phyloP scores from a whole-genome alignment of 2,113 vertebrate species.

The Delphinus delphis region DNA sequence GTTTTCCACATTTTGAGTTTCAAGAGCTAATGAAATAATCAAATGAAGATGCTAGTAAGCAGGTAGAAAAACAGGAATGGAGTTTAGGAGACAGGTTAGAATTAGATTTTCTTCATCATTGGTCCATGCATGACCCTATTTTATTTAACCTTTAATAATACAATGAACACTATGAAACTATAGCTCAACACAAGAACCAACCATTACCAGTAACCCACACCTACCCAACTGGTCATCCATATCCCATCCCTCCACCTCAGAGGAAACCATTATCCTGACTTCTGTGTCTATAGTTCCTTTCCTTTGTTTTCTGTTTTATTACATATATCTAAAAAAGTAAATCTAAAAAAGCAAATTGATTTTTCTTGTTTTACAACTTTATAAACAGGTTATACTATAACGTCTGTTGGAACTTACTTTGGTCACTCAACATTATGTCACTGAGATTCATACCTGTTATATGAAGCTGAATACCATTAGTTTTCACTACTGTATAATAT shows the following conservation, averaged over 20 bases:
- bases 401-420: background rate
- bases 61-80: background rate
- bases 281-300: background rate
- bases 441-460: background rate
- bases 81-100: background rate
- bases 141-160: slow-evolving; percentile 15
- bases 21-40: background rate
- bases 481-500: background rate
- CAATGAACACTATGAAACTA: background rate
- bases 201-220: background rate
- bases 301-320: slow-evolving; percentile 7
- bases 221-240: background rate
- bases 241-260: background rate
- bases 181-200: background rate
- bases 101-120: background rate
- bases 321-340: background rate
- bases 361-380: slow-evolving; percentile 27
- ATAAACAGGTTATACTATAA: background rate
- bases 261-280: background rate
- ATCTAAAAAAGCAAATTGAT: background rate
- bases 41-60: background rate
- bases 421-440: background rate
- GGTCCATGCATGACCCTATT: background rate
- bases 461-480: background rate
- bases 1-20: slow-evolving; percentile 11